Percentiles rank a stretch among this genome's conserved stretches.
phyloP scores from a whole-genome alignment of 2,113 vertebrate genomes.

The Lophius piscatorius region DNA sequence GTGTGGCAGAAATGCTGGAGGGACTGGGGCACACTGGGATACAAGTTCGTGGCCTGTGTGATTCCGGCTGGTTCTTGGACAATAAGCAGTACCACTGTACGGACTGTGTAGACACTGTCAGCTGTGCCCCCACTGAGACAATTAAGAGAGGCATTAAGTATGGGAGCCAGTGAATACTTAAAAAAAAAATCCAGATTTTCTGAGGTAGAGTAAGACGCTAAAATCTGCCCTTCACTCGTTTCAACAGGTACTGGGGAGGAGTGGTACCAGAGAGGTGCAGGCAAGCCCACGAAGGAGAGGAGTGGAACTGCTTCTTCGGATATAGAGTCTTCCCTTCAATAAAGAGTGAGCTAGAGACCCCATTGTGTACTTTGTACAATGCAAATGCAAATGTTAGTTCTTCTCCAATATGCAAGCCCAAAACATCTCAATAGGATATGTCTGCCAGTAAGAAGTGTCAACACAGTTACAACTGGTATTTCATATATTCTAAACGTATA shows the following conservation, averaged over 20 bases:
- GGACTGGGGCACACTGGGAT: conserved; percentile 87
- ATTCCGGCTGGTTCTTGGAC: conserved; percentile 98
- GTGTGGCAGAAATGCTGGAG: conserved; percentile 90
- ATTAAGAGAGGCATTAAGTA: conserved; percentile 96
- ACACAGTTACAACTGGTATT: too few relatives aligned
- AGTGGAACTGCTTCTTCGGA: conserved; percentile 99
- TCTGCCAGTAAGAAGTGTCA: too few relatives aligned
- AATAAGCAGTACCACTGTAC: conserved; percentile 94
- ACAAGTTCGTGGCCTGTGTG: conserved; percentile 93
- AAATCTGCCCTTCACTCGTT: conserved; percentile 10
- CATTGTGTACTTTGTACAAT: background rate
- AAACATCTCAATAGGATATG: background rate
- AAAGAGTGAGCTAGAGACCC: conserved; percentile 84
- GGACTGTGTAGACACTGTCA: conserved; percentile 89
- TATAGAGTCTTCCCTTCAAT: conserved; percentile 96
- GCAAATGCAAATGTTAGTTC: background rate
- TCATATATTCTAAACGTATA: background rate
- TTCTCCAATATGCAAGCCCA: background rate
- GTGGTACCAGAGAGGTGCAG: conserved; percentile 91
- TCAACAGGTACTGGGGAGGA: conserved; percentile 91
- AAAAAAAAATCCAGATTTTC: background rate
- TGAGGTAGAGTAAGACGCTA: background rate
- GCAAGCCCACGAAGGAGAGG: conserved; percentile 89
- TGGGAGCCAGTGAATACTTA: conserved; percentile 2
- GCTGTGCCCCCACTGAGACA: conserved; percentile 92